Evolutionary conservation across 2,113 vertebrate genomes (phyloP).

Genomic region (Amphiprion ocellaris): DNA sequence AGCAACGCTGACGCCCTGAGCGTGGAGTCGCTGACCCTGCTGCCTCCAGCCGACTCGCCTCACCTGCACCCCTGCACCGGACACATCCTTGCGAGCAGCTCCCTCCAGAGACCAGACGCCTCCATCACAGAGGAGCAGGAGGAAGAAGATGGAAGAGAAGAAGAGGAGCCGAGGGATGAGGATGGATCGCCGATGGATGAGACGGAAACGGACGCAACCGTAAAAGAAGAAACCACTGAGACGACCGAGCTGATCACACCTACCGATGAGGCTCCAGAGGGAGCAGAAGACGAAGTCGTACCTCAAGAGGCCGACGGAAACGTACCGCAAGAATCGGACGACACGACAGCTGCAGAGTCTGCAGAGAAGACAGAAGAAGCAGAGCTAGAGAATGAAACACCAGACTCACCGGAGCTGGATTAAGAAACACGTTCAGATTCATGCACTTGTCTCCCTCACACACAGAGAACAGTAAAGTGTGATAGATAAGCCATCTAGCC

Average conservation of each 20-base stretch:
- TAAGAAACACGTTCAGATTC: slow-evolving; percentile 34
- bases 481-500: slow-evolving; percentile 13
- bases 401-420: slow-evolving; percentile 75
- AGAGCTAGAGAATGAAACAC: slow-evolving; percentile 43
- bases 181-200: slow-evolving; percentile 39
- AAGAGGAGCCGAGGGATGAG: not conserved
- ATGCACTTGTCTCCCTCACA: slow-evolving; percentile 30
- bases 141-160: slow-evolving; percentile 11
- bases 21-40: slow-evolving; percentile 93
- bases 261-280: slow-evolving; percentile 47
- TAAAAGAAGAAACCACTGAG: slow-evolving; percentile 55
- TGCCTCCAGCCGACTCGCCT: slow-evolving; percentile 90
- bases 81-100: slow-evolving; percentile 73
- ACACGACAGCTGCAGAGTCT: not conserved
- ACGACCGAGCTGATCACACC: slow-evolving; percentile 52
- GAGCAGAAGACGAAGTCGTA: slow-evolving; percentile 22
- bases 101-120: slow-evolving; percentile 56
- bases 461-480: not conserved
- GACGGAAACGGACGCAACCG: slow-evolving; percentile 40
- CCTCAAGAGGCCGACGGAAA: not conserved
- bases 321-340: slow-evolving; percentile 11
- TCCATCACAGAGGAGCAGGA: slow-evolving; percentile 65
- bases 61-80: slow-evolving; percentile 86
- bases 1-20: slow-evolving; percentile 87
- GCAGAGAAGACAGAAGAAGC: slow-evolving; percentile 21